These are phyloP conservation scores for Catharus minimus DNA, from an alignment of 2,113 vertebrate species.

Conservation along the genomic window DNA sequence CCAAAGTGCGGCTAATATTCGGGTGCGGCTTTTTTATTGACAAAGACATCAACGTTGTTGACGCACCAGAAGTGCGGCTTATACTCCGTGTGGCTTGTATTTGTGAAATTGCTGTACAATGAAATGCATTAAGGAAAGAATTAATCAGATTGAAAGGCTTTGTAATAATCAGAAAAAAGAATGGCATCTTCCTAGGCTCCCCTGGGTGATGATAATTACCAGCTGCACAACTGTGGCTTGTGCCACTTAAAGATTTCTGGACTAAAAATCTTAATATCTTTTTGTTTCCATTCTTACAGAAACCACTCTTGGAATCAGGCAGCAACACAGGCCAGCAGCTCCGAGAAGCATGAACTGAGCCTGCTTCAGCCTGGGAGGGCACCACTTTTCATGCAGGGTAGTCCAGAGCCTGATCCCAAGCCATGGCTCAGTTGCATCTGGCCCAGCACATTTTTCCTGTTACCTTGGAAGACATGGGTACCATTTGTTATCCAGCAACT, in stretches of 20 bases:
- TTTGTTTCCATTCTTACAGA: neutral
- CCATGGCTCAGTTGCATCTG: neutral
- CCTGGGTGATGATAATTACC: conserved; percentile 25
- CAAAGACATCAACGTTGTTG: too few species aligned
- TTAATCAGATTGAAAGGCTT: conserved; percentile 52
- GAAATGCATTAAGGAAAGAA: conserved; percentile 52
- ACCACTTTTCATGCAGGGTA: fast-evolving
- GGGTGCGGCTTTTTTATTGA: too few species aligned
- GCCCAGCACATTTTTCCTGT: neutral
- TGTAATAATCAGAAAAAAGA: conserved; percentile 22
- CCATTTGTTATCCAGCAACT: neutral
- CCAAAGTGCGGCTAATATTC: too few species aligned
- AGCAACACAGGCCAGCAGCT: neutral
- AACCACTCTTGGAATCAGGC: neutral
- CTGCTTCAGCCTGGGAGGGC: neutral
- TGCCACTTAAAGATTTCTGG: neutral
- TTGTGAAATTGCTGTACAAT: neutral
- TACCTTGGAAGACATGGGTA: neutral
- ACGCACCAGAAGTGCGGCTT: too few species aligned
- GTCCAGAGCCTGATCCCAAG: neutral
- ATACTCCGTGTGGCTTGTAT: too few species aligned
- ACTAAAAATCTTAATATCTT: neutral
- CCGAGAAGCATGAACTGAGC: neutral
- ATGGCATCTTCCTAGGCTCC: neutral
- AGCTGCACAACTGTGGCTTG: neutral